Evolutionary conservation across 2,113 vertebrate genomes (phyloP).

Genomic region (Spea multiplicata): DNA sequence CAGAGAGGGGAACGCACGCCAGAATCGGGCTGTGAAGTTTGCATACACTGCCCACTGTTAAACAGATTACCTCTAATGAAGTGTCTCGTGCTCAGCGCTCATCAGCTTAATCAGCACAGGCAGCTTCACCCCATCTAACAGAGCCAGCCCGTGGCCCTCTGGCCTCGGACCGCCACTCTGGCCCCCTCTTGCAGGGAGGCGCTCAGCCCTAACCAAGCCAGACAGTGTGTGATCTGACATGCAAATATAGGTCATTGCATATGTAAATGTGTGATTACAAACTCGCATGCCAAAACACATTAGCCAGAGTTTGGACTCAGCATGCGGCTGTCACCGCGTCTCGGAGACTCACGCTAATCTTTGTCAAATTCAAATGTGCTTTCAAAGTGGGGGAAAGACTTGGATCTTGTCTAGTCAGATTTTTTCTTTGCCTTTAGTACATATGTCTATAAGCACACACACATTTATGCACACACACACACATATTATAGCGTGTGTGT

Average conservation of each 20-base stretch:
- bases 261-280: constrained; percentile 99
- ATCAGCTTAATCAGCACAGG: constrained; percentile 97
- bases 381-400: constrained; percentile 35
- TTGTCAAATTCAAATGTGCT: constrained; percentile 84
- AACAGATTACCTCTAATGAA: constrained; percentile 99
- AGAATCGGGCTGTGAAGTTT: constrained; percentile 99
- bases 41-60: constrained; percentile 99
- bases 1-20: constrained; percentile 81
- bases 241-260: constrained; percentile 99
- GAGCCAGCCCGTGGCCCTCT: constrained; percentile 80
- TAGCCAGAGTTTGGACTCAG: constrained; percentile 97
- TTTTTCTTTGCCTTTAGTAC: constrained; percentile 17
- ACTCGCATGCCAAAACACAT: constrained; percentile 97
- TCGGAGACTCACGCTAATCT: constrained; percentile 87
- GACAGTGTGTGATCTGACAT: constrained; percentile 99
- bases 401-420: constrained; percentile 30
- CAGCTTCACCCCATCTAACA: constrained; percentile 94
- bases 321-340: constrained; percentile 93
- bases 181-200: constrained; percentile 88
- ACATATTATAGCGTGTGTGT: too few species aligned
- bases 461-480: background rate
- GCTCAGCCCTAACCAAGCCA: constrained; percentile 91
- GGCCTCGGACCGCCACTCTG: constrained; percentile 86
- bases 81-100: constrained; percentile 96
- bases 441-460: constrained; percentile 18